A percentile compares a stretch with the other conserved stretches of the same genome.
Evolutionary conservation across 2,113 vertebrate genomes (phyloP).

Genomic region (Datnioides undecimradiatus): DNA sequence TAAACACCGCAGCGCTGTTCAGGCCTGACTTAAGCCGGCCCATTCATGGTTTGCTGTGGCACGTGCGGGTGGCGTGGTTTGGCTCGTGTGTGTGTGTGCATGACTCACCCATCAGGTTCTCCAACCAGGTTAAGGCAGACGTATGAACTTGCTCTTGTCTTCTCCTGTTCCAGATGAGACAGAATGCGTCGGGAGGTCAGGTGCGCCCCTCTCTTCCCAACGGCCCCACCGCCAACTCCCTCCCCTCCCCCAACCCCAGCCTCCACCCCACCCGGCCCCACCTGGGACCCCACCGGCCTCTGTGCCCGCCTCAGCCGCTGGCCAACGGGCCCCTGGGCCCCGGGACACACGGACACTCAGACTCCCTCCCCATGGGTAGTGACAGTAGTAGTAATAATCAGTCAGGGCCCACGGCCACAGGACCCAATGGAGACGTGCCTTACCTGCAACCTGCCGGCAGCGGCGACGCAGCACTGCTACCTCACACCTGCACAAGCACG

Average conservation of each 20-base stretch:
- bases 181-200: slow-evolving; percentile 90
- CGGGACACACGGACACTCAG: slow-evolving; percentile 89
- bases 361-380: slow-evolving; percentile 89
- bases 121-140: neutral
- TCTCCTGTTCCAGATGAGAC: slow-evolving; percentile 87
- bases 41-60: neutral
- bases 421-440: slow-evolving; percentile 99
- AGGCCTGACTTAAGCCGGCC: neutral
- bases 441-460: slow-evolving; percentile 94
- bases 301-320: slow-evolving; percentile 91
- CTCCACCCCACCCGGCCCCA: slow-evolving; percentile 88
- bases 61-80: neutral
- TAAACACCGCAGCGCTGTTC: neutral
- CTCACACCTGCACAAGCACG: slow-evolving; percentile 99
- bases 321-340: slow-evolving; percentile 94
- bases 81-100: neutral
- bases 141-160: neutral
- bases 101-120: neutral
- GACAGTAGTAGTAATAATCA: slow-evolving; percentile 83
- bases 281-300: slow-evolving; percentile 78
- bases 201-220: slow-evolving; percentile 95
- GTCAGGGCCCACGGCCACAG: slow-evolving; percentile 89
- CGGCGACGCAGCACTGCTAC: slow-evolving; percentile 88
- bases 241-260: slow-evolving; percentile 90
- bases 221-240: slow-evolving; percentile 90